Conservation (phyloP, 2,797 vertebrate species). For the Euthynnus affinis region DNA sequence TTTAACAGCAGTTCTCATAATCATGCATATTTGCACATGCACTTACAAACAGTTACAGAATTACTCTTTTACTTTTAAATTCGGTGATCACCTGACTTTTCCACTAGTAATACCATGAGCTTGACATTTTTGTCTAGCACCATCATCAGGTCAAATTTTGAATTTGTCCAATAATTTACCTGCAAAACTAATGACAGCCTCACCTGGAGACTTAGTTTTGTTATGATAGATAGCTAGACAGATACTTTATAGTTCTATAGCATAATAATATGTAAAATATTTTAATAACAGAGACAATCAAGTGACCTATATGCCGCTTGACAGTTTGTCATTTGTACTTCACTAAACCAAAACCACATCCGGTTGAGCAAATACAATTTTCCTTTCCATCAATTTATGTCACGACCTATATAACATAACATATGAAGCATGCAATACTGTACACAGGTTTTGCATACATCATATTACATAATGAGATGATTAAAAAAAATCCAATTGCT, state of each 20-base stretch:
- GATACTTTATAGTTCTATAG: too few relatives aligned
- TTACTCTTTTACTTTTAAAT: too few relatives aligned
- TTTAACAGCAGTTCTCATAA: neutral
- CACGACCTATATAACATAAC: neutral
- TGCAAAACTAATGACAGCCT: too few relatives aligned
- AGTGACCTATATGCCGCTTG: neutral
- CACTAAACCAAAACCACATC: neutral
- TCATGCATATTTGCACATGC: neutral
- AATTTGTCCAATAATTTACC: too few relatives aligned
- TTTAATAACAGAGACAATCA: too few relatives aligned
- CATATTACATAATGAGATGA: conserved; percentile 12
- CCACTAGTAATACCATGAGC: too few relatives aligned
- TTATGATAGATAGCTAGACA: too few relatives aligned
- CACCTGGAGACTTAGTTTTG: too few relatives aligned
- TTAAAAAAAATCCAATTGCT: neutral
- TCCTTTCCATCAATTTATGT: neutral
- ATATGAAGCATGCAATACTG: neutral
- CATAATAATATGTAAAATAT: too few relatives aligned
- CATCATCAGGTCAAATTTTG: too few relatives aligned
- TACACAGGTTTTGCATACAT: neutral
- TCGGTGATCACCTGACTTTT: too few relatives aligned
- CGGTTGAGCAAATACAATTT: neutral
- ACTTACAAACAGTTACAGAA: neutral
- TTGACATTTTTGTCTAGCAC: too few relatives aligned
- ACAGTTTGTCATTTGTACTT: neutral